A percentile compares a stretch with the other conserved stretches of the same genome.
Conservation (phyloP, 2,888 invertebrate species). For the Nudaria mundana region DNA sequence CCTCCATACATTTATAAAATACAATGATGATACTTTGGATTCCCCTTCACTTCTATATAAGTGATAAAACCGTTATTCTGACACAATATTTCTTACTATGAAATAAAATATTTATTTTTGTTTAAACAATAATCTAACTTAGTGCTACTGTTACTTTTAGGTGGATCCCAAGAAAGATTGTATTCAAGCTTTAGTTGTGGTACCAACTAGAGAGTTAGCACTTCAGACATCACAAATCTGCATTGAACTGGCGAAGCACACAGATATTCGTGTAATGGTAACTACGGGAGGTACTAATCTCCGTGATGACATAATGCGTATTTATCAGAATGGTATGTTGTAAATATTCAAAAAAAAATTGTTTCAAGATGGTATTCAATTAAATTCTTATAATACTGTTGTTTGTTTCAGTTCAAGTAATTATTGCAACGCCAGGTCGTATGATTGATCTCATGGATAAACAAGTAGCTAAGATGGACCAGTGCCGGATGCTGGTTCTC, state of each 20-base stretch:
- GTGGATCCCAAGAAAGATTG: slow-evolving; percentile 93
- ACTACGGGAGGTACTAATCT: slow-evolving; percentile 99
- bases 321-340: slow-evolving; percentile 97
- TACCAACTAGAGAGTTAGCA: slow-evolving; percentile 99
- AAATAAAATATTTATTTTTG: background rate
- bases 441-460: slow-evolving; percentile 99
- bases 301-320: slow-evolving; percentile 99
- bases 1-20: background rate
- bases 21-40: slow-evolving; percentile 74
- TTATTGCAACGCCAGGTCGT: slow-evolving; percentile 99
- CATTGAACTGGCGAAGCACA: slow-evolving; percentile 98
- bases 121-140: slow-evolving; percentile 3
- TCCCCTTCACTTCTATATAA: slow-evolving; percentile 77
- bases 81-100: slow-evolving; percentile 2
- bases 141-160: slow-evolving; percentile 32
- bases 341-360: too few species aligned
- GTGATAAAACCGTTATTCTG: slow-evolving; percentile 57
- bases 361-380: too few species aligned
- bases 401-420: slow-evolving; percentile 92
- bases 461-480: slow-evolving; percentile 95
- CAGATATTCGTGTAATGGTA: slow-evolving; percentile 99
- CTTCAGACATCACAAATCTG: slow-evolving; percentile 99
- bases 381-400: too few species aligned
- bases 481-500: slow-evolving; percentile 97
- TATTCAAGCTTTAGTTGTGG: slow-evolving; percentile 99